Evolutionary conservation across 2,888 invertebrate species (phyloP), one percentile per base, ranked within the genome.

Genomic region (Hipparchia semele): DNA sequence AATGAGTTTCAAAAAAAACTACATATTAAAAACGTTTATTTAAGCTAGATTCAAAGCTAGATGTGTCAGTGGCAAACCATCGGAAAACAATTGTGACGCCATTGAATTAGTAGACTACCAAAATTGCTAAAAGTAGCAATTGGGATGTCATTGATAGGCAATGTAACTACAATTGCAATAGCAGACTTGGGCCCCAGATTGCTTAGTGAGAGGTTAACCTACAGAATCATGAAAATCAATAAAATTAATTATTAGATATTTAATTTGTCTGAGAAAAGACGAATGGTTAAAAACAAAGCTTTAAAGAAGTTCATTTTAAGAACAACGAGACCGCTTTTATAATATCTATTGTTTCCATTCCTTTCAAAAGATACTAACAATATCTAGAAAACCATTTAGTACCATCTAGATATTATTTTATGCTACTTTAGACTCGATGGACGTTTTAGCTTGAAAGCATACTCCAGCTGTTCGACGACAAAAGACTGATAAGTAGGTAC

Each of bases 371-470:
- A 53, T 46, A 10, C 23, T 12, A 53, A 59, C 51, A 51, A 54
- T 65, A 46, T 59, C 66, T 71, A 23, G 65, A 46, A 68, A 71
- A 71, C 73, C 72, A 74, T 74, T 76, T 71, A 71, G 67, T 73
- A 64, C 54, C 56, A 54, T 70, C 46, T 64, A 62, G 33, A 70
- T 8, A 70, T 64, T 64, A 64, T 70, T 75, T 75, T 67, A 74
- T 62, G 58, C 46, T 62, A 69, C 74, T 76, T 70, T 66, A 73
- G 49, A 76, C 71, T 75, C 67, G 59, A 73, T 73, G 33, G 58
- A 60, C 75, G 64, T 76, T 76, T 76, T 61, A 73, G 67, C 69
- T 62, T 70, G 60, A 73, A 73, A 73, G 76, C 73, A 68, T 68
- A 67, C 75, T 76, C 65, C 59, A 68, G 71, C 45, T 45, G 46